Evolutionary conservation across 2,113 vertebrate species (phyloP).

Genomic region (Laticauda laticaudata): DNA sequence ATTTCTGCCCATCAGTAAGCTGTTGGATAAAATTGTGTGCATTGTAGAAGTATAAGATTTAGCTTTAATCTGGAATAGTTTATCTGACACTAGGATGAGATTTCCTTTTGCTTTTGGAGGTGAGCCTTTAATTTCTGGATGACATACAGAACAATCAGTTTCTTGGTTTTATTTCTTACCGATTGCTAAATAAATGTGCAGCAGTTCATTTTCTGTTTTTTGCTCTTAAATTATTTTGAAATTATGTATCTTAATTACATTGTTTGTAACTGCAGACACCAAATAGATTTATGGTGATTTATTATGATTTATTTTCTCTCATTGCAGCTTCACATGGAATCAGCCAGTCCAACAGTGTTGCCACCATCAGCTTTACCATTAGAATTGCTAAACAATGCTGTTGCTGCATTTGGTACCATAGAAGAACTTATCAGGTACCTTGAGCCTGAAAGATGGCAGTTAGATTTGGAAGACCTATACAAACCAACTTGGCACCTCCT

Average conservation of each 20-base stretch:
- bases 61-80: background rate
- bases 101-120: background rate
- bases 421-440: slow-evolving; percentile 97
- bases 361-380: slow-evolving; percentile 77
- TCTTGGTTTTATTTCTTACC: background rate
- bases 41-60: background rate
- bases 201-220: background rate
- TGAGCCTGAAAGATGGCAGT: slow-evolving; percentile 92
- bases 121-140: background rate
- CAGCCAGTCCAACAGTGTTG: slow-evolving; percentile 68
- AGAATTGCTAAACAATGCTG: slow-evolving; percentile 82
- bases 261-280: slow-evolving; percentile 21
- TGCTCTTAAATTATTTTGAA: background rate
- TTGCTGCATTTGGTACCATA: slow-evolving; percentile 83
- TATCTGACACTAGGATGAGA: background rate
- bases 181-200: background rate
- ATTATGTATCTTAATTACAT: background rate
- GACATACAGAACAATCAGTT: background rate
- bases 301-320: slow-evolving; percentile 55
- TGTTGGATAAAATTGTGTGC: background rate
- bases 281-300: background rate
- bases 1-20: background rate
- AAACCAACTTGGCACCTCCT: slow-evolving; percentile 90
- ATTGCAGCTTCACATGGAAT: slow-evolving; percentile 77
- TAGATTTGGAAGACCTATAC: slow-evolving; percentile 94